Evolutionary conservation across 1,140 invertebrate species (phyloP).

Genomic region (Reticulitermes speratus): DNA sequence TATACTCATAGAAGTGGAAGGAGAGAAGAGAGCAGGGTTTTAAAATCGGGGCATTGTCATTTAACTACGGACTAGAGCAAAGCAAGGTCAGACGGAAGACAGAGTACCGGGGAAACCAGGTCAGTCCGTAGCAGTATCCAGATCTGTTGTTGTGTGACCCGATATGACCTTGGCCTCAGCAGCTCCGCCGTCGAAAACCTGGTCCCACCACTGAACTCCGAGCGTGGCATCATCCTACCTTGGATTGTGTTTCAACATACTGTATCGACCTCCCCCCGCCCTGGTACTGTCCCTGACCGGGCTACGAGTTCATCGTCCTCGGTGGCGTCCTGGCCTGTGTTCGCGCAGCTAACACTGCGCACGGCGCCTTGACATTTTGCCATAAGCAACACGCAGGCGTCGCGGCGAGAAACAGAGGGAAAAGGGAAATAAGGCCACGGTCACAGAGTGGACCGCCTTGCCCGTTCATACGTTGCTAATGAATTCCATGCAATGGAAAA

Average conservation of each 20-base stretch:
- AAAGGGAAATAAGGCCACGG: conserved; percentile 1
- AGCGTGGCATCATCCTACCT: background rate
- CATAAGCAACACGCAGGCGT: background rate
- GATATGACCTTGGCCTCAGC: background rate
- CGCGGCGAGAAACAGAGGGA: background rate
- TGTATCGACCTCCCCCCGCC: background rate
- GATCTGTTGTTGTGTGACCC: background rate
- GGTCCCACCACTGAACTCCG: background rate
- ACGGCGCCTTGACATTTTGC: background rate
- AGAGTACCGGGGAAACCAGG: background rate
- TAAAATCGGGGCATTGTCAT: too few relatives aligned
- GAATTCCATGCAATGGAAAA: background rate
- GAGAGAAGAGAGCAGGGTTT: too few relatives aligned
- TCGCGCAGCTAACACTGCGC: background rate
- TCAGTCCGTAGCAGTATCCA: background rate
- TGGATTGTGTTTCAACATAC: background rate
- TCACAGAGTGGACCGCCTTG: background rate
- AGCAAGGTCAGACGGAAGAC: too few relatives aligned
- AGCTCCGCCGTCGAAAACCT: background rate
- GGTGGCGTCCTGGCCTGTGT: background rate
- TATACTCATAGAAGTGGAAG: too few relatives aligned
- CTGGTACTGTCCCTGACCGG: too few relatives aligned
- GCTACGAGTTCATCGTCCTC: background rate
- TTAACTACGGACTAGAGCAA: too few relatives aligned
- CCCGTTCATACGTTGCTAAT: background rate